Percentiles rank a stretch among this genome's conserved stretches.
These are phyloP conservation scores for Ptychobarbus kaznakovi DNA, from an alignment of 2,797 vertebrate genomes.

Conservation along the genomic window DNA sequence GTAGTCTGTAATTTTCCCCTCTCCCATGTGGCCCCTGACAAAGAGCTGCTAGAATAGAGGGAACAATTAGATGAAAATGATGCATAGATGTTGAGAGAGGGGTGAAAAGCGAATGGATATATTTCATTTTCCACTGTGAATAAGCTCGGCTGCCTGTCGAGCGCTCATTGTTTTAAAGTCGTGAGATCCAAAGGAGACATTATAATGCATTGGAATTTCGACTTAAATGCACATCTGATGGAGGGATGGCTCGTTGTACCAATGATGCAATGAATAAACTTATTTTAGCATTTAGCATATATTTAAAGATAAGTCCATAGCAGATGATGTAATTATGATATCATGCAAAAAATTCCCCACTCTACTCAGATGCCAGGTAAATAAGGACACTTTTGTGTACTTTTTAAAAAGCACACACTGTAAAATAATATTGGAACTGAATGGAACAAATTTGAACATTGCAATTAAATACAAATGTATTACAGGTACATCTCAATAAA, in stretches of 20 bases:
- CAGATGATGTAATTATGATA: neutral
- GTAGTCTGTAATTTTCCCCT: constrained; percentile 82
- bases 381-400: neutral
- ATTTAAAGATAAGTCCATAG: neutral
- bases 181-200: neutral
- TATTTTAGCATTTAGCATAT: neutral
- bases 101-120: constrained; percentile 46
- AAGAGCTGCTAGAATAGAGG: constrained; percentile 71
- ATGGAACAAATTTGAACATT: neutral
- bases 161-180: constrained; percentile 50
- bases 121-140: constrained; percentile 43
- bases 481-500: neutral
- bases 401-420: neutral
- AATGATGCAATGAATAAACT: neutral
- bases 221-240: neutral
- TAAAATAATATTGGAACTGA: neutral
- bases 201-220: neutral
- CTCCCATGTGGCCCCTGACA: constrained; percentile 76
- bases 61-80: constrained; percentile 69
- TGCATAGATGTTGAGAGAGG: constrained; percentile 64
- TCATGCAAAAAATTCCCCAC: neutral
- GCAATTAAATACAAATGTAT: neutral
- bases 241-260: neutral
- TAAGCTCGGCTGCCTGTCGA: constrained; percentile 28
- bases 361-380: neutral